These are phyloP conservation scores for Drosophila falleni DNA, from an alignment of 2,888 invertebrate genomes.

Conservation along the genomic window DNA sequence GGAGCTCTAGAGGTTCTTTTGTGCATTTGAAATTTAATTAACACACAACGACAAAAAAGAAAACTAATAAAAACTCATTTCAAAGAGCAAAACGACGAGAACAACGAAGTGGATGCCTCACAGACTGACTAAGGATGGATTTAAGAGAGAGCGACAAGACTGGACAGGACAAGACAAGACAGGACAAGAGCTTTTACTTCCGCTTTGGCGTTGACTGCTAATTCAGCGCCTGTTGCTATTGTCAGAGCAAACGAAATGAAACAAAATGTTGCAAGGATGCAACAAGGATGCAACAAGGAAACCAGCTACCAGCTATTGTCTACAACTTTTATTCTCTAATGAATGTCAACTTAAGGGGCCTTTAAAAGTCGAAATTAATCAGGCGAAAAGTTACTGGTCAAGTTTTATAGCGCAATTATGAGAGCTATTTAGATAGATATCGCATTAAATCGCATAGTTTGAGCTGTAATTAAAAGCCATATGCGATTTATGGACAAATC, in stretches of 20 bases:
- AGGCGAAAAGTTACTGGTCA: constrained; percentile 53
- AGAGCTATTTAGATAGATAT: constrained; percentile 29
- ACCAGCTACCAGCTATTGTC: constrained; percentile 42
- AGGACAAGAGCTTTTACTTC: constrained; percentile 48
- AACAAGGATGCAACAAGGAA: constrained; percentile 25
- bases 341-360: constrained; percentile 70
- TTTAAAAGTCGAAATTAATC: constrained; percentile 63
- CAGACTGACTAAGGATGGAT: neutral
- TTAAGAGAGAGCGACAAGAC: neutral
- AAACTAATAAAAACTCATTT: constrained; percentile 79
- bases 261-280: constrained; percentile 16
- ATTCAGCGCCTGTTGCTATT: constrained; percentile 78
- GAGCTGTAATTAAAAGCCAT: constrained; percentile 41
- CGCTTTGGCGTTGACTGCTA: constrained; percentile 57
- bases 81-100: constrained; percentile 56
- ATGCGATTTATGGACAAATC: constrained; percentile 19
- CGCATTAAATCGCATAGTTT: constrained; percentile 21
- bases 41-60: constrained; percentile 44
- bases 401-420: constrained; percentile 69
- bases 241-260: constrained; percentile 32
- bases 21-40: constrained; percentile 77
- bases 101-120: constrained; percentile 23
- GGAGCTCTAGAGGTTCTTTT: constrained; percentile 48
- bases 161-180: constrained; percentile 46
- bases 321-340: constrained; percentile 61